phyloP scores from a whole-genome alignment of 2,797 vertebrate species.

The Prunella strophiata region DNA sequence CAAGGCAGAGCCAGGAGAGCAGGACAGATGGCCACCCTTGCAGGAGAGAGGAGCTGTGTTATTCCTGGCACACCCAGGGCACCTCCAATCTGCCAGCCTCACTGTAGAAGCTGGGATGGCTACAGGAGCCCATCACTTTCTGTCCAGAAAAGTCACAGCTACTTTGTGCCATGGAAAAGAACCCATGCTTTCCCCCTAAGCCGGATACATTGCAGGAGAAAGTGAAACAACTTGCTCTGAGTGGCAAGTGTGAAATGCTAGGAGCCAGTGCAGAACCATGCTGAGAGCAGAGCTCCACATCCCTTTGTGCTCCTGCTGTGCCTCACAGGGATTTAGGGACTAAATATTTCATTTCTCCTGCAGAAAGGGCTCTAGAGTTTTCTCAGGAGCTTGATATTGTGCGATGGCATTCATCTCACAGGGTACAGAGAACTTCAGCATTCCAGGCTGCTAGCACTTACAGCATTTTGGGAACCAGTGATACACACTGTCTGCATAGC shows the following conservation, averaged over 20 bases:
- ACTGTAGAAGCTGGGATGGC: background rate
- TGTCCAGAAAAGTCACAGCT: background rate
- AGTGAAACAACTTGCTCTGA: background rate
- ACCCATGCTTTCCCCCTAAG: background rate
- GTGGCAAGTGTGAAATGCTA: background rate
- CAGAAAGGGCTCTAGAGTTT: background rate
- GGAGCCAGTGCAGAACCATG: background rate
- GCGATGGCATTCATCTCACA: background rate
- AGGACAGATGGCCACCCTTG: conserved; percentile 28
- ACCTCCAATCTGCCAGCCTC: background rate
- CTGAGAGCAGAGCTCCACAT: background rate
- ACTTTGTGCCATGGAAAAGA: background rate
- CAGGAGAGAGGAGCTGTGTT: background rate
- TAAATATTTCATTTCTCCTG: background rate
- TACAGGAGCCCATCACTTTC: background rate
- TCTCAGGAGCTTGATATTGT: background rate
- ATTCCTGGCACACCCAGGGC: conserved; percentile 19
- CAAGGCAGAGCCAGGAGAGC: background rate
- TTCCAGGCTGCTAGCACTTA: background rate
- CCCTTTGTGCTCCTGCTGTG: background rate
- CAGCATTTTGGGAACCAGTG: background rate
- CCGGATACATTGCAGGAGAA: background rate
- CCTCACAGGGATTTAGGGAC: background rate
- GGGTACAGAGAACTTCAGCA: background rate
- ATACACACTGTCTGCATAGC: background rate